Percentiles rank a stretch among this genome's conserved stretches.
Conservation (phyloP, 2,113 vertebrate genomes). For the Macquaria ambigua region DNA sequence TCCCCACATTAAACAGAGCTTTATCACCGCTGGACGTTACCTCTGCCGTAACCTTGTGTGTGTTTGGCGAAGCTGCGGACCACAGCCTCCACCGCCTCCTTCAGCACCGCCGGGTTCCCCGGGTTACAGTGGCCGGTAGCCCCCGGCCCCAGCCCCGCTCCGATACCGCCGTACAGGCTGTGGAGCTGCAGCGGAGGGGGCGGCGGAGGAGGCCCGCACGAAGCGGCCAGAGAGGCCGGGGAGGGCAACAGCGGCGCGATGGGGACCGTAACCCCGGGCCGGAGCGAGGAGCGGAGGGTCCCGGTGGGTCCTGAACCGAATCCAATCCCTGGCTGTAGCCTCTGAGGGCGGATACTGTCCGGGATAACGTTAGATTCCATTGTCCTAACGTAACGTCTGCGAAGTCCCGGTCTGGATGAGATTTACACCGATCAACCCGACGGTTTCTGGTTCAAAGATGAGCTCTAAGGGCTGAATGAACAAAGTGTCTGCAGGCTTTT, state of each 20-base stretch:
- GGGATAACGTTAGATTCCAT: constrained; percentile 89
- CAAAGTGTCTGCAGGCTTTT: constrained; percentile 30
- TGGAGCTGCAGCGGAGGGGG: constrained; percentile 87
- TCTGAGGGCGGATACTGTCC: constrained; percentile 90
- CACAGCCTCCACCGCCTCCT: constrained; percentile 96
- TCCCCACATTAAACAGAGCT: background rate
- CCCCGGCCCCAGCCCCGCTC: constrained; percentile 80
- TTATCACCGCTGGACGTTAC: constrained; percentile 78
- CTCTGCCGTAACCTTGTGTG: constrained; percentile 96
- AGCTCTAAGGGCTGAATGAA: background rate
- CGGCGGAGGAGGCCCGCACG: constrained; percentile 85
- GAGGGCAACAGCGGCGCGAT: constrained; percentile 79
- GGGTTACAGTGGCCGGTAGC: constrained; percentile 81
- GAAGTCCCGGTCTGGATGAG: constrained; percentile 25
- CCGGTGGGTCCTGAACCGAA: constrained; percentile 80
- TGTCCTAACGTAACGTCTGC: constrained; percentile 75
- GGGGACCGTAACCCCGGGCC: constrained; percentile 84
- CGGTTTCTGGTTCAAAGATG: constrained; percentile 1
- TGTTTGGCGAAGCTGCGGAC: constrained; percentile 97
- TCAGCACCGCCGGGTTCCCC: constrained; percentile 91
- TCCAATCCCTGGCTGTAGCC: constrained; percentile 90
- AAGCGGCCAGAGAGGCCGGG: constrained; percentile 74
- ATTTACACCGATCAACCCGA: constrained; percentile 1
- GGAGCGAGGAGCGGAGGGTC: constrained; percentile 84
- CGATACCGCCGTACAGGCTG: constrained; percentile 83